A percentile compares a stretch with the other conserved stretches of the same genome.
Evolutionary conservation across 2,797 vertebrate species (phyloP).

Genomic region (Hozukius guyotensis): DNA sequence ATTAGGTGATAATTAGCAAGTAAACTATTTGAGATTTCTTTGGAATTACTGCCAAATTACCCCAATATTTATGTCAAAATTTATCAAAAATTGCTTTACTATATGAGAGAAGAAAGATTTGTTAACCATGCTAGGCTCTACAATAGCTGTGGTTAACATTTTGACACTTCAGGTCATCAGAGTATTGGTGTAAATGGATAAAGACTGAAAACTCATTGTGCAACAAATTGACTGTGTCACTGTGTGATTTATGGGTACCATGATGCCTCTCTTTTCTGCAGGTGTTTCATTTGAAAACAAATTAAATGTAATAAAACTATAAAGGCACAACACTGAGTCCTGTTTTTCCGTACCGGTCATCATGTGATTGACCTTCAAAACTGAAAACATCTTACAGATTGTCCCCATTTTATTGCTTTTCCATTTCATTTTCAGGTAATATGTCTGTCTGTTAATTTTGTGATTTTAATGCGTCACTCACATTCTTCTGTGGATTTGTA

Average conservation of each 20-base stretch:
- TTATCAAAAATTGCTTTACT: no score
- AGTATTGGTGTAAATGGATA: neutral
- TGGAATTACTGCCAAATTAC: no score
- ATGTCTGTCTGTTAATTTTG: constrained; percentile 47
- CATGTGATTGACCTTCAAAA: constrained; percentile 21
- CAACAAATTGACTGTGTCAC: neutral
- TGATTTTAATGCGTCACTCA: constrained; percentile 59
- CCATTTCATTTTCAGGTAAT: constrained; percentile 56
- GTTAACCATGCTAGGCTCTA: neutral
- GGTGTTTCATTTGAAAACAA: constrained; percentile 20
- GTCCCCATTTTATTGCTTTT: constrained; percentile 56
- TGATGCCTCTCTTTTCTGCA: neutral
- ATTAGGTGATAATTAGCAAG: no score
- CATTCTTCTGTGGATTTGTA: constrained; percentile 65
- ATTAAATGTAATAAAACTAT: constrained; percentile 18
- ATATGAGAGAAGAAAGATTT: neutral
- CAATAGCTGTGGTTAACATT: neutral
- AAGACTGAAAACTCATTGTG: neutral
- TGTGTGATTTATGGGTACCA: neutral
- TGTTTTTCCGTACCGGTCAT: constrained; percentile 32
- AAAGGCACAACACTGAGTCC: neutral
- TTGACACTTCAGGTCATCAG: neutral
- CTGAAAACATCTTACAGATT: constrained; percentile 54
- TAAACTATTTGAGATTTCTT: no score
- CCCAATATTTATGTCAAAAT: no score